Percentiles rank a stretch among this genome's conserved stretches.
Conservation (phyloP, 1,140 invertebrate genomes). For the Drosophila kikkawai region DNA sequence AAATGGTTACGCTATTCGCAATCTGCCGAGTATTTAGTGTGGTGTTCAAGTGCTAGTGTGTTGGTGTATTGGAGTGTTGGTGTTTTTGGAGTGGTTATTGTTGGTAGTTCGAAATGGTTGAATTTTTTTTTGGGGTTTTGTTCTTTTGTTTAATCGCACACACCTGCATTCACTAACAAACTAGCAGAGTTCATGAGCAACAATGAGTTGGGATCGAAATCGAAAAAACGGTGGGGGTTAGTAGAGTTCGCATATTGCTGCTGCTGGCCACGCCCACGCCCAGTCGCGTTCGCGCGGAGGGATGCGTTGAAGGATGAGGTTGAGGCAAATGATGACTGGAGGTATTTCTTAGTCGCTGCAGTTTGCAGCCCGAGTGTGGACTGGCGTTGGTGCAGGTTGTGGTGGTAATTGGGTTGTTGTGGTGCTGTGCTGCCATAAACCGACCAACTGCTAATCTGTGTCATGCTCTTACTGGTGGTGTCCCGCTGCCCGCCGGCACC, state of each 20-base stretch:
- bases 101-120: constrained; percentile 44
- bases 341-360: constrained; percentile 84
- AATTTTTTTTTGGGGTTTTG: constrained; percentile 11
- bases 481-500: constrained; percentile 66
- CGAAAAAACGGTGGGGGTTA: constrained; percentile 83
- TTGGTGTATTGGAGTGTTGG: constrained; percentile 7
- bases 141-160: constrained; percentile 68
- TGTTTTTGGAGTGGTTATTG: constrained; percentile 17
- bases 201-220: constrained; percentile 85
- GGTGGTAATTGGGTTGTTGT: constrained; percentile 47
- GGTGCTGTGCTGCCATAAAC: constrained; percentile 57
- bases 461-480: constrained; percentile 83
- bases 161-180: constrained; percentile 85
- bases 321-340: constrained; percentile 83
- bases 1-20: constrained; percentile 29
- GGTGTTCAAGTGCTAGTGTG: constrained; percentile 22
- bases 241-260: constrained; percentile 82
- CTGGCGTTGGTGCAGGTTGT: constrained; percentile 68
- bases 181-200: constrained; percentile 85
- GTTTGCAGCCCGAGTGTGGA: constrained; percentile 84
- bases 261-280: constrained; percentile 75
- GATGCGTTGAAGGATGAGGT: constrained; percentile 74
- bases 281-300: constrained; percentile 65
- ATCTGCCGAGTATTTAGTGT: constrained; percentile 22
- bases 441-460: constrained; percentile 79